These are phyloP conservation scores for Pygoscelis antarcticus DNA, from an alignment of 2,113 vertebrate species.

Conservation along the genomic window DNA sequence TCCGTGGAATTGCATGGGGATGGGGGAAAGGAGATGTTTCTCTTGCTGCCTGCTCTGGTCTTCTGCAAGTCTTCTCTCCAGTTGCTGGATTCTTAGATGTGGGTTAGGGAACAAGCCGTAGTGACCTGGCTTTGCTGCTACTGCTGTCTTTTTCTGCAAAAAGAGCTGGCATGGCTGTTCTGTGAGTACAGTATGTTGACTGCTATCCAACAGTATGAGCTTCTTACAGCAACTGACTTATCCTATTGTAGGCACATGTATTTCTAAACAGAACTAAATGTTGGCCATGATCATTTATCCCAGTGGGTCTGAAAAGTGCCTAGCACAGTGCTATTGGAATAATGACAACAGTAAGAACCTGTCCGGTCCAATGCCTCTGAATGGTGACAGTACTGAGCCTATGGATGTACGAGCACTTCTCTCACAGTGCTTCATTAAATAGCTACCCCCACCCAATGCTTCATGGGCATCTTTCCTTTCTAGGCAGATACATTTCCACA, in stretches of 20 bases:
- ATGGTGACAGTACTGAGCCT: not conserved
- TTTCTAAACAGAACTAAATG: not conserved
- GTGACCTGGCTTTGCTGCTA: not conserved
- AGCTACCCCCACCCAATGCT: not conserved
- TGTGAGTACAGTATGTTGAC: not conserved
- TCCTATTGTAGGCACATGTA: rapidly evolving
- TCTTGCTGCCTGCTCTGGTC: not conserved
- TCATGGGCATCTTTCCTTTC: not conserved
- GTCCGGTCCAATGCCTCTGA: not conserved
- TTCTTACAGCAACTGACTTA: not conserved
- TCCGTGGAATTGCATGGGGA: not conserved
- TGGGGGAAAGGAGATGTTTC: not conserved
- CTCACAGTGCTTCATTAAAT: not conserved
- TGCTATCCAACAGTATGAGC: not conserved
- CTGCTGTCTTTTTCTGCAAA: not conserved
- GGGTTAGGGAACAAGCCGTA: not conserved
- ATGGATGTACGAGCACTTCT: not conserved
- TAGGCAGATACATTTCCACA: not conserved
- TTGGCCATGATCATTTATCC: not conserved
- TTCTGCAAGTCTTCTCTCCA: not conserved
- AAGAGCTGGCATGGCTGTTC: not conserved
- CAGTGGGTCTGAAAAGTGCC: not conserved
- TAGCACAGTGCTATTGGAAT: not conserved
- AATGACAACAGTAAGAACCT: not conserved
- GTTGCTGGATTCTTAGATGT: not conserved